Evolutionary conservation across 2,888 invertebrate species (phyloP), one percentile per base, ranked within the genome.

Genomic region (Oscheius sp.): DNA sequence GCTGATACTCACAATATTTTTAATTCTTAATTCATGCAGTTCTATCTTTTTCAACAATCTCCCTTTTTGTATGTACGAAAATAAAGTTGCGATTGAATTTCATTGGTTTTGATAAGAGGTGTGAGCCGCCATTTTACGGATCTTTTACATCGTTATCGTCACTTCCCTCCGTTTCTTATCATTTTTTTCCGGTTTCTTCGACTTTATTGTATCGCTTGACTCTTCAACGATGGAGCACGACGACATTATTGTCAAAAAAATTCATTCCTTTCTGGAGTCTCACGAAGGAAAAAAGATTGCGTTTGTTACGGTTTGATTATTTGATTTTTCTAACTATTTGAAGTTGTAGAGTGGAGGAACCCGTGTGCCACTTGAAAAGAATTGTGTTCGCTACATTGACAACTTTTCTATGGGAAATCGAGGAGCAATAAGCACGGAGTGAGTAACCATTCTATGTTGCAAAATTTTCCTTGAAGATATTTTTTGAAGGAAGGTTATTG

Each of bases 391-490:
- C 59, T 98, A 94, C 88, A 94, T 98, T 65, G 98, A 98, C 87
- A 98, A 98, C 89, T 98, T 98, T 88, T 97, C 96, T 87, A 93
- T 94, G 20, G 98, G 98, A 50, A 94, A 92, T 0, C 90, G 97
- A 75, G 98, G 98, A 24, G 91, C 97, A 0, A 91, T 94, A 0
- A 96, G 96, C 0, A 92, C 96, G 0, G 98, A 98, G 90, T 89
- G 20, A 56, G 78, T 49, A 26, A 30, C 9, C 12, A 26, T 36
- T 8, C 9, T 17, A 12, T 22, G 12, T 22, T n/a, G 22, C 24
- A 20, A 44, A n/a, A 20, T 44, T 49, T 9, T 9, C 4, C 20
- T 71, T 70, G 45, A 64, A 89, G 88, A 85, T 93, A 95, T 87
- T 97, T 98, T 88, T 89, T 97, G 44, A 80, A 87, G 22, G 79